These are phyloP conservation scores for Megamerina dolium DNA, from an alignment of 2,888 invertebrate genomes.

Conservation along the genomic window DNA sequence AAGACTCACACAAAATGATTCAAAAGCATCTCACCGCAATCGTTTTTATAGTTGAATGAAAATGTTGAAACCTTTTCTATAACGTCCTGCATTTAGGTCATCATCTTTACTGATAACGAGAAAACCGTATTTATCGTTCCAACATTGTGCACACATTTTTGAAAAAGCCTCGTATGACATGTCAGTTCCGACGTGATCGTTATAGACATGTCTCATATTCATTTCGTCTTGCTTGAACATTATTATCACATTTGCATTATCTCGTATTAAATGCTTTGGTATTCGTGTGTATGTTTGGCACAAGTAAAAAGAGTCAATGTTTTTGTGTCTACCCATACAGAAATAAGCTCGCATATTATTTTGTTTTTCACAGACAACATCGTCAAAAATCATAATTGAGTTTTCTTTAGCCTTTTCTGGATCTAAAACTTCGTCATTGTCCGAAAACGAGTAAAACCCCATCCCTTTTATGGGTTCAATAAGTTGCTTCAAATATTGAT, in stretches of 20 bases:
- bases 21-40: too few relatives aligned
- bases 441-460: slow-evolving; percentile 17
- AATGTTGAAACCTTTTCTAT: slow-evolving; percentile 32
- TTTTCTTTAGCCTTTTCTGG: slow-evolving; percentile 23
- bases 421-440: slow-evolving; percentile 16
- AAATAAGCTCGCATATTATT: slow-evolving; percentile 19
- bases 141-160: slow-evolving; percentile 31
- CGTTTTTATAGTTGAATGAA: slow-evolving; percentile 15
- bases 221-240: too few relatives aligned
- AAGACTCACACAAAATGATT: too few relatives aligned
- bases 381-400: slow-evolving; percentile 43
- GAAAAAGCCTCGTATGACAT: slow-evolving; percentile 29
- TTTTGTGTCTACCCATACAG: slow-evolving; percentile 36
- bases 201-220: too few relatives aligned
- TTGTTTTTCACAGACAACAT: slow-evolving; percentile 38
- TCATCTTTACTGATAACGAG: slow-evolving; percentile 34
- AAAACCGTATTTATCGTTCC: slow-evolving; percentile 33
- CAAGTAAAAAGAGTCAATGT: slow-evolving; percentile 39
- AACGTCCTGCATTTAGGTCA: slow-evolving; percentile 28
- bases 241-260: slow-evolving; percentile 39
- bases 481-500: slow-evolving; percentile 23
- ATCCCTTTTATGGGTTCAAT: slow-evolving; percentile 19
- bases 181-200: slow-evolving; percentile 21
- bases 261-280: slow-evolving; percentile 38
- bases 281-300: slow-evolving; percentile 35